Conservation (phyloP, 2,888 invertebrate species). For the Acleris holmiana region DNA sequence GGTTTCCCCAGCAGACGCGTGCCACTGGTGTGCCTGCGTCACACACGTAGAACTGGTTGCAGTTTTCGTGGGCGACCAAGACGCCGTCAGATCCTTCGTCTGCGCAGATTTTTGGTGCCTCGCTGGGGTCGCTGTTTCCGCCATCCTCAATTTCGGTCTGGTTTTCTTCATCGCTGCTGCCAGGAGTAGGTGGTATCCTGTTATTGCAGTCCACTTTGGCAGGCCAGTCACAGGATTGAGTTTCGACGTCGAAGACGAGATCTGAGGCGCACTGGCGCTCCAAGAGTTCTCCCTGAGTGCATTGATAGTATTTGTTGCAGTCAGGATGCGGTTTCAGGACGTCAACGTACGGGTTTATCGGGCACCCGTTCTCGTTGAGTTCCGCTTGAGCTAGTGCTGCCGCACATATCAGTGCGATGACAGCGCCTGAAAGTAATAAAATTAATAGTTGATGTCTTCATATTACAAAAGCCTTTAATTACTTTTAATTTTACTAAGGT, state of each 20-base stretch:
- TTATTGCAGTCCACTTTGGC: conserved; percentile 45
- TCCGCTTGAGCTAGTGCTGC: conserved; percentile 47
- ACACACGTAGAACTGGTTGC: conserved; percentile 54
- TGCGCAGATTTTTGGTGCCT: conserved; percentile 46
- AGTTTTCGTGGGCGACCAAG: conserved; percentile 54
- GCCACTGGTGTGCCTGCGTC: conserved; percentile 43
- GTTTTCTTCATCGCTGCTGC: conserved; percentile 46
- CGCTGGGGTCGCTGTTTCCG: conserved; percentile 38
- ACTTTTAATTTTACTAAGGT: too few relatives aligned
- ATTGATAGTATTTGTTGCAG: conserved; percentile 53
- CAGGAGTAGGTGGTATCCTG: conserved; percentile 15
- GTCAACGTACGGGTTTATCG: conserved; percentile 43
- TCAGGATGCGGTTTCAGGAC: conserved; percentile 49
- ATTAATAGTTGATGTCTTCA: conserved; percentile 7
- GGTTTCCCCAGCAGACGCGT: conserved; percentile 43
- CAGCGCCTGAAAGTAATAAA: conserved; percentile 54
- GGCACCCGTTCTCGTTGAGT: conserved; percentile 35
- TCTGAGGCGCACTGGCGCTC: conserved; percentile 43
- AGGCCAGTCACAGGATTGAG: conserved; percentile 46
- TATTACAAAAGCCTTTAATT: neutral
- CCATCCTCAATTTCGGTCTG: conserved; percentile 45
- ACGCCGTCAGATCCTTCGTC: conserved; percentile 47
- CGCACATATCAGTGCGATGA: conserved; percentile 59
- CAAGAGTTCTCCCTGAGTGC: conserved; percentile 48
- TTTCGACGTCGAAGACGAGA: conserved; percentile 43